Evolutionary conservation across 2,797 vertebrate genomes (phyloP), one percentile per base, ranked within the genome.

Genomic region (Microctenopoma lineatum): DNA sequence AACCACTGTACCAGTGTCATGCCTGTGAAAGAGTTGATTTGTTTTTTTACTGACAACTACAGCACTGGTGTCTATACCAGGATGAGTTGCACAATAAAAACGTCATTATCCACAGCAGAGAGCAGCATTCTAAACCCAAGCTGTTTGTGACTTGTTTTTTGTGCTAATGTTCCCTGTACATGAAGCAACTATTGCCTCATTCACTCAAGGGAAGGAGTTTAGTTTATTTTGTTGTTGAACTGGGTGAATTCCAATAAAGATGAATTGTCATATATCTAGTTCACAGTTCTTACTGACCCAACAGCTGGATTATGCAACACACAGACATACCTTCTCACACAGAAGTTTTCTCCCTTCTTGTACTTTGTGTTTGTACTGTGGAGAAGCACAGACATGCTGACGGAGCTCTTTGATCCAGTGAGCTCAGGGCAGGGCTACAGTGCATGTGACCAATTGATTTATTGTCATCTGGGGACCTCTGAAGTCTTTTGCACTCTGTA

Each of bases 401-500:
- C 65, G 48, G 64, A 54, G 78, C 78, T 75, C 69, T 81, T 79
- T 81, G 79, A 85, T 81, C 73, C 42, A 7, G 41, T 47, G 56
- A 64, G 70, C 52, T 48, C 26, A 7, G n/a, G 58, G 63, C 39
- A 1, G 34, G 51, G 60, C 71, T 62, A 39, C 63, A 36, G 26
- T 26, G 70, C 2, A 16, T 69, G 66, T 65, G 75, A 81, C 69
- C 65, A 53, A 84, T 60, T 84, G 77, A 88, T 85, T 87, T 87
- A 82, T 84, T 68, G 69, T 70, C 75, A 75, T 81, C 75, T 59
- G 71, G 29, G 78, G 75, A 79, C 70, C 72, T 72, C 47, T 63
- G 71, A 83, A 83, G 73, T 34, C 27, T 77, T 70, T 72, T 64
- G 62, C 14, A 13, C 69, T 74, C 66, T 79, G 73, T 73, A 57